Conservation (phyloP, 2,888 invertebrate species). For the Ophion obscuratus region DNA sequence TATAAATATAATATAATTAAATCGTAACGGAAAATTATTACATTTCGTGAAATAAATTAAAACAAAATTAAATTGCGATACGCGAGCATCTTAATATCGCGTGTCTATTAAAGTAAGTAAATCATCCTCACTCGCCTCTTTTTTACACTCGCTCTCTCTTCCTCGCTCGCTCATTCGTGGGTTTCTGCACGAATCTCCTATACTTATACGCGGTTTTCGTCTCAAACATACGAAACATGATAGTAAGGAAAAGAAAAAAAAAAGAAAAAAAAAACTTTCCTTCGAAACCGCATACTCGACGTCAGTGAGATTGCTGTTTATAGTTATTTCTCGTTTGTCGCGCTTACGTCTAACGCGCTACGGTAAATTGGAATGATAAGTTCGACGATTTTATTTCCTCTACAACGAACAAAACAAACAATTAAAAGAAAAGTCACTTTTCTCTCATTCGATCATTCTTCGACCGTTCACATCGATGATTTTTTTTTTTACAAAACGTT, state of each 20-base stretch:
- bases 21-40: conserved; percentile 51
- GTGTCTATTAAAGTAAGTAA: conserved; percentile 65
- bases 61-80: conserved; percentile 47
- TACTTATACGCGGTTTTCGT: conserved; percentile 2
- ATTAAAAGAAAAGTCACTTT: no score
- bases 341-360: no score
- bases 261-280: neutral
- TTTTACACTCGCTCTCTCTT: conserved; percentile 11
- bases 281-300: conserved; percentile 7
- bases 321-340: no score
- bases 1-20: conserved; percentile 38
- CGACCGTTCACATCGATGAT: conserved; percentile 22
- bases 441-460: neutral
- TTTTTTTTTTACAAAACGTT: conserved; percentile 44
- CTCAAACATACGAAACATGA: neutral
- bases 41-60: conserved; percentile 62
- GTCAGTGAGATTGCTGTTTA: neutral
- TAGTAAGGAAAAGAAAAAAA: neutral
- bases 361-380: no score
- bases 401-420: neutral
- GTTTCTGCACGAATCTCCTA: conserved; percentile 9
- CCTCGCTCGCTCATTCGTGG: neutral
- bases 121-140: conserved; percentile 46
- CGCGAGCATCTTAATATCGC: conserved; percentile 51
- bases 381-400: conserved; percentile 13